Conservation (phyloP, 2,888 invertebrate genomes). For the Oscheius sp. region DNA sequence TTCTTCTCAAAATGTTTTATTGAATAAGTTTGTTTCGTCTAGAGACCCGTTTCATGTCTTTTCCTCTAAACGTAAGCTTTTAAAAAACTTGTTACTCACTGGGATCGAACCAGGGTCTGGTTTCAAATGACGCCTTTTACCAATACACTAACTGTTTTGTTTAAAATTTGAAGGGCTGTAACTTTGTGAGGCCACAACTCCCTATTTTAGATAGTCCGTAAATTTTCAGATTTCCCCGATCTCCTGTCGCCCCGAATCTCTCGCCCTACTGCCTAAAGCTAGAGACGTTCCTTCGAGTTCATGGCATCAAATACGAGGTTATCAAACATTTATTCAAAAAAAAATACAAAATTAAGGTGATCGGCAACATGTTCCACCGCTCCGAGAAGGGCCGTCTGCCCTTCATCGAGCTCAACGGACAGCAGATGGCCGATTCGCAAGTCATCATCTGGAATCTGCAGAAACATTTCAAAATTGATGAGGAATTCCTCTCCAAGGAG, state of each 20-base stretch:
- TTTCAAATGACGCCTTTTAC: no score
- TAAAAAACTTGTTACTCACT: no score
- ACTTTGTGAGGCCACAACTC: no score
- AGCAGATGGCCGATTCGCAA: slow-evolving; percentile 57
- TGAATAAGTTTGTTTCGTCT: no score
- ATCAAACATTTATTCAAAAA: background rate
- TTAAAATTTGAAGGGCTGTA: no score
- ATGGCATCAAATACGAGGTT: slow-evolving; percentile 70
- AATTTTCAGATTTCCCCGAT: slow-evolving; percentile 58
- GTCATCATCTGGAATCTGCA: slow-evolving; percentile 55
- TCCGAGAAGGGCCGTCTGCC: slow-evolving; percentile 53
- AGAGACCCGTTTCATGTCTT: no score
- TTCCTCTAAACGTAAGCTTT: no score
- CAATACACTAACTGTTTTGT: no score
- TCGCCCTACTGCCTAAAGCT: slow-evolving; percentile 71
- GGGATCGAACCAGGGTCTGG: no score
- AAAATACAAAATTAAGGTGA: slow-evolving; percentile 33
- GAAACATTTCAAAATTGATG: slow-evolving; percentile 51
- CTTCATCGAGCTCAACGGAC: slow-evolving; percentile 57
- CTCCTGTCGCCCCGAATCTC: slow-evolving; percentile 64
- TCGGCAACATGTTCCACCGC: slow-evolving; percentile 46
- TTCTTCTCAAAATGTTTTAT: no score
- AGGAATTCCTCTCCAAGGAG: slow-evolving; percentile 84
- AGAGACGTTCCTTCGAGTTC: slow-evolving; percentile 68
- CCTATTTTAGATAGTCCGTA: no score